Percentiles rank a stretch among this genome's conserved stretches.
Evolutionary conservation across 2,888 invertebrate species (phyloP).

Genomic region (Sicus ferrugineus): DNA sequence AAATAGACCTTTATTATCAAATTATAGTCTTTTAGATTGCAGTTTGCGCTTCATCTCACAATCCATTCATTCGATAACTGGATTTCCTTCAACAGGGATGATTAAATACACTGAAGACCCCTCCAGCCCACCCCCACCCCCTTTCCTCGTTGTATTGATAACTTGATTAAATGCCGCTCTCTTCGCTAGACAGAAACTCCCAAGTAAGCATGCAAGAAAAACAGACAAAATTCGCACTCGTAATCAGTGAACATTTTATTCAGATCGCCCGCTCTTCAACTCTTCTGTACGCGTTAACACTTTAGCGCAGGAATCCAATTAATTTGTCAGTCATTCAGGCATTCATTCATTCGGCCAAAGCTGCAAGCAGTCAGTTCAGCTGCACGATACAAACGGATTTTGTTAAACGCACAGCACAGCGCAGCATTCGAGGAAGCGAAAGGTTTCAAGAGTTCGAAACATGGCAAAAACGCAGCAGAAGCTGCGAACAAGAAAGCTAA

Average conservation of each 20-base stretch:
- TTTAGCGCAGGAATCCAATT: slow-evolving; percentile 45
- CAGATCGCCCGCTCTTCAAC: slow-evolving; percentile 14
- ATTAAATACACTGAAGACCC: neutral
- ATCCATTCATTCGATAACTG: neutral
- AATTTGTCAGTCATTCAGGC: slow-evolving; percentile 45
- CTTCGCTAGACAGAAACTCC: neutral
- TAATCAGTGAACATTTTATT: neutral
- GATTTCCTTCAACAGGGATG: neutral
- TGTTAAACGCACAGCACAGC: neutral
- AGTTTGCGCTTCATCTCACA: neutral
- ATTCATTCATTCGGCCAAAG: neutral
- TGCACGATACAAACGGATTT: neutral
- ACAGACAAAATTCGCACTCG: neutral
- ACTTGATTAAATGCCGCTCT: neutral
- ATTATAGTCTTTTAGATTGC: too few relatives aligned
- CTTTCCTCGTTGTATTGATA: neutral
- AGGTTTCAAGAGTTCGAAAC: neutral
- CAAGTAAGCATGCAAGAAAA: neutral
- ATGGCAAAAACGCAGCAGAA: slow-evolving; percentile 1
- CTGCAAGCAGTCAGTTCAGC: slow-evolving; percentile 39
- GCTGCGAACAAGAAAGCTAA: slow-evolving; percentile 49
- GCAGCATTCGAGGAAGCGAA: neutral
- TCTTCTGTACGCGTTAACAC: slow-evolving; percentile 39
- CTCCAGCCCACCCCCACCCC: neutral
- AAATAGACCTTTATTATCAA: neutral